Percentiles rank a stretch among this genome's conserved stretches.
phyloP scores from a whole-genome alignment of 1,140 invertebrate species.

The Phymastichus coffea region DNA sequence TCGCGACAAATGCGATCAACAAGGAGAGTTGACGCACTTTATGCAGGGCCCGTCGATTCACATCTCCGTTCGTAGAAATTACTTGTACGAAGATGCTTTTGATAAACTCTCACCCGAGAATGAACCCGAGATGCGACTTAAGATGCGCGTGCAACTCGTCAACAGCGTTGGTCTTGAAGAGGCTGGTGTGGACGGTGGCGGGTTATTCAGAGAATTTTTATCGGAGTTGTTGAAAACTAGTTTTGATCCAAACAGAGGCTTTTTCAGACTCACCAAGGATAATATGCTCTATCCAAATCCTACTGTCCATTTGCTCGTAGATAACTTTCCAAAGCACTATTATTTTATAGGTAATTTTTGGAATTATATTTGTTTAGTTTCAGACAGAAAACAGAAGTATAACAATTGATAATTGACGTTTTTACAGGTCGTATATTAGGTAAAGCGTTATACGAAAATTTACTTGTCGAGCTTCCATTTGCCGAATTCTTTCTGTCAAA shows the following conservation, averaged over 20 bases:
- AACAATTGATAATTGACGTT: too few species aligned
- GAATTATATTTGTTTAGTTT: not conserved
- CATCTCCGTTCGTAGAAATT: conserved; percentile 82
- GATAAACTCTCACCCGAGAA: conserved; percentile 90
- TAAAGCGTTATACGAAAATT: conserved; percentile 94
- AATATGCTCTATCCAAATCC: conserved; percentile 96
- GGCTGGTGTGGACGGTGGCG: conserved; percentile 94
- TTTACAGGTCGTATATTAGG: conserved; percentile 81
- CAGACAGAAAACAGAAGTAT: too few species aligned
- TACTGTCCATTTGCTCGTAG: conserved; percentile 77
- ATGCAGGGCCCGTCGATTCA: conserved; percentile 75
- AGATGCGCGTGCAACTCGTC: conserved; percentile 85
- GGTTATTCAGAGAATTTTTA: conserved; percentile 89
- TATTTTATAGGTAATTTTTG: conserved; percentile 71
- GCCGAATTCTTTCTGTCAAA: conserved; percentile 92
- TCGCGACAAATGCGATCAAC: conserved; percentile 72
- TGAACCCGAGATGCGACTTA: conserved; percentile 83
- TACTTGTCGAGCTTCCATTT: conserved; percentile 90
- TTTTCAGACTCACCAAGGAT: conserved; percentile 89
- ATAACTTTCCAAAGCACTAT: conserved; percentile 88
- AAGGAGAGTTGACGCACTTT: conserved; percentile 72
- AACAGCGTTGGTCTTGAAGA: conserved; percentile 90
- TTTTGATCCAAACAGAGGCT: conserved; percentile 95
- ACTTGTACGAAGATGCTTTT: conserved; percentile 97
- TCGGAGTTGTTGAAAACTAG: conserved; percentile 90